phyloP scores from a whole-genome alignment of 2,888 invertebrate genomes.

The Drosophila dives region DNA sequence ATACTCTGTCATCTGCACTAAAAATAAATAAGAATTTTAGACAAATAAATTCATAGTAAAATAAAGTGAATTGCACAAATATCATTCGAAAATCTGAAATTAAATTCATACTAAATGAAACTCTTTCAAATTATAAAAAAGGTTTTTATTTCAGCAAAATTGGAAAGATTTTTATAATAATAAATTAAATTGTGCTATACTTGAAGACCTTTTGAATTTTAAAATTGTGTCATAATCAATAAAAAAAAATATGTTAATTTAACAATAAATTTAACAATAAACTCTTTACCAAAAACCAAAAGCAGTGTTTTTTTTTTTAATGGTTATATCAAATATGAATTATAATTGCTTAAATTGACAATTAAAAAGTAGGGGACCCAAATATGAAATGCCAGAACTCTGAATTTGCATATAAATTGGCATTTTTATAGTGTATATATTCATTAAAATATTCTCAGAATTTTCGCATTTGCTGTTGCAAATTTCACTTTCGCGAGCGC shows the following conservation, averaged over 20 bases:
- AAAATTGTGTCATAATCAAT: not conserved
- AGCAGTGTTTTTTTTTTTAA: not conserved
- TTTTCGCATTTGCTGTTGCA: constrained; percentile 11
- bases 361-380: not conserved
- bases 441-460: not conserved
- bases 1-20: constrained; percentile 3
- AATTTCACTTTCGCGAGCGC: constrained; percentile 42
- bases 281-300: not conserved
- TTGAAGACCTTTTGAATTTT: not conserved
- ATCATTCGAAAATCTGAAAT: not conserved
- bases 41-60: not conserved
- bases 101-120: not conserved
- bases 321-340: not conserved
- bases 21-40: not conserved
- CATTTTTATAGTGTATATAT: not conserved
- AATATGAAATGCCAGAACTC: not conserved
- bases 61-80: not conserved
- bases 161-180: not conserved
- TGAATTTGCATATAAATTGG: not conserved
- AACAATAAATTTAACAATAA: not conserved
- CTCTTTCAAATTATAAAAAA: not conserved
- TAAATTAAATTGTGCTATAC: not conserved
- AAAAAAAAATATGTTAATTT: not conserved
- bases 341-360: not conserved
- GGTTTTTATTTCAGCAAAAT: too few relatives aligned